phyloP scores from a whole-genome alignment of 2,113 vertebrate species.

The Macaca fascicularis region T2T-MFA8v1.1 NC_088381.1:155398001-155398500 shows the following conservation, averaged over 20 bases:
- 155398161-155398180: slow-evolving; percentile 48
- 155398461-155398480: slow-evolving; percentile 17
- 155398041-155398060: background rate
- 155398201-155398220: background rate
- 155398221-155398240: slow-evolving; percentile 40
- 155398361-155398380: slow-evolving; percentile 68
- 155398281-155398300: slow-evolving; percentile 56
- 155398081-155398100: background rate
- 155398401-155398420: slow-evolving; percentile 67
- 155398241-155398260: slow-evolving; percentile 58
- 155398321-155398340: slow-evolving; percentile 23
- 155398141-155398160: slow-evolving; percentile 31
- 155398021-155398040: background rate
- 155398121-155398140: background rate
- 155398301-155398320: slow-evolving; percentile 57
- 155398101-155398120: background rate
- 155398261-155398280: slow-evolving; percentile 75
- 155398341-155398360: slow-evolving; percentile 40
- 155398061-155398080: background rate
- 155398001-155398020: background rate
- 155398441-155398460: background rate
- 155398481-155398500: slow-evolving; percentile 45
- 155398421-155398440: slow-evolving; percentile 49
- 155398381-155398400: slow-evolving; percentile 69
- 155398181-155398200: slow-evolving; percentile 47